Conservation (phyloP, 2,888 invertebrate species). For the Cheilosia pagana region DNA sequence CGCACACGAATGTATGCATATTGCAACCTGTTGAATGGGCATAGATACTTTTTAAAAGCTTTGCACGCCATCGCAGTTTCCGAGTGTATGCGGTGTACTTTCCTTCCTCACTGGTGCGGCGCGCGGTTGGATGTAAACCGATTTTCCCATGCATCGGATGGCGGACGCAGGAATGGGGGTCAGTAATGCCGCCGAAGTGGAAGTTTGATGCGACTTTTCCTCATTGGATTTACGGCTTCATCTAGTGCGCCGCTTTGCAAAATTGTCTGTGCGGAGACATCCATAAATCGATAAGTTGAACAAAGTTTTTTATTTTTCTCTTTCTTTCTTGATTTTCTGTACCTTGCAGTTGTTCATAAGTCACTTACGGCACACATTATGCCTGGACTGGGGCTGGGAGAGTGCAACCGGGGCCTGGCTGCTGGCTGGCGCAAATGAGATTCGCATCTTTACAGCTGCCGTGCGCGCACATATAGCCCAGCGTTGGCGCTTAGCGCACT, state of each 20-base stretch:
- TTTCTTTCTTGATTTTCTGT: conserved; percentile 47
- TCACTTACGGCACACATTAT: conserved; percentile 67
- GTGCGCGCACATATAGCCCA: conserved; percentile 34
- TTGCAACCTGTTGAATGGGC: conserved; percentile 50
- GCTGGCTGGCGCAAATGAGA: conserved; percentile 63
- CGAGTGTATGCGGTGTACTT: conserved; percentile 37
- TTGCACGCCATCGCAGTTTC: conserved; percentile 63
- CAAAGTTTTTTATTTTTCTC: conserved; percentile 18
- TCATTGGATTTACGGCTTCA: conserved; percentile 75
- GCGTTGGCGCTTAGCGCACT: conserved; percentile 64
- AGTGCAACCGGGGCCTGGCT: conserved; percentile 40
- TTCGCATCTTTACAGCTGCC: conserved; percentile 71
- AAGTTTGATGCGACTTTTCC: conserved; percentile 69
- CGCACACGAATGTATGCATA: not conserved
- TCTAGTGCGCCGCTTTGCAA: conserved; percentile 50
- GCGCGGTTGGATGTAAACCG: conserved; percentile 22
- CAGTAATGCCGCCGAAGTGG: conserved; percentile 70
- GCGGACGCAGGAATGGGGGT: conserved; percentile 64
- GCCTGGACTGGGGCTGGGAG: conserved; percentile 36
- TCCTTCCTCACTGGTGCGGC: conserved; percentile 46
- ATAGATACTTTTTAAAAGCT: conserved; percentile 50
- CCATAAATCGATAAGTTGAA: conserved; percentile 48
- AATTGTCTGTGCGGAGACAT: conserved; percentile 13
- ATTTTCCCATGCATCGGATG: conserved; percentile 63
- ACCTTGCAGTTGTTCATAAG: conserved; percentile 62